Conservation (phyloP, 2,113 vertebrate species). For the Synchiropus splendidus region DNA sequence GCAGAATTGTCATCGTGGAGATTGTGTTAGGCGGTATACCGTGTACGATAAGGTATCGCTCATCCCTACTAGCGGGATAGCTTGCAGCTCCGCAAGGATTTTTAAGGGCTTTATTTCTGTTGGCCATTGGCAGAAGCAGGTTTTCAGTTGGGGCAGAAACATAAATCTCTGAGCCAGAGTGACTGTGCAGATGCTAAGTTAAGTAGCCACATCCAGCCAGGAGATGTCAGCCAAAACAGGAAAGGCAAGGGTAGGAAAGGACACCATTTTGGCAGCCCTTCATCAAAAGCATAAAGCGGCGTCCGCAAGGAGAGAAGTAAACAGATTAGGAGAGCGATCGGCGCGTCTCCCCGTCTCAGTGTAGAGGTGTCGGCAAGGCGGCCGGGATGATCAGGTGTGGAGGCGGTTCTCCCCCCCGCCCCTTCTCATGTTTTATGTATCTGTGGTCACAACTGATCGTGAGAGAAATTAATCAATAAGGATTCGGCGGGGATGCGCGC, state of each 20-base stretch:
- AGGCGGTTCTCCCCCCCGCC: slow-evolving; percentile 34
- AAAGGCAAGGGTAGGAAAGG: slow-evolving; percentile 56
- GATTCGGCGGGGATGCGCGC: slow-evolving; percentile 47
- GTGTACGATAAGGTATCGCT: too few relatives aligned
- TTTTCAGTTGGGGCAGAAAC: too few relatives aligned
- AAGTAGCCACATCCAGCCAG: slow-evolving; percentile 22
- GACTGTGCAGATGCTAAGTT: slow-evolving; percentile 30
- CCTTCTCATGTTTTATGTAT: slow-evolving; percentile 70
- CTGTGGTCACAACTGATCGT: slow-evolving; percentile 66
- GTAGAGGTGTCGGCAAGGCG: slow-evolving; percentile 32
- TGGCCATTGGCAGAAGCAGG: too few relatives aligned
- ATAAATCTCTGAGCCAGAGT: slow-evolving; percentile 6
- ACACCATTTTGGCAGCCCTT: slow-evolving; percentile 63
- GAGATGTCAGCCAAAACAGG: slow-evolving; percentile 20
- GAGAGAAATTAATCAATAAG: slow-evolving; percentile 71
- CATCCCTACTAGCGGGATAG: too few relatives aligned
- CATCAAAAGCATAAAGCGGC: slow-evolving; percentile 59
- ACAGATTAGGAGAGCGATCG: slow-evolving; percentile 69
- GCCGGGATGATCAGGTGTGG: slow-evolving; percentile 50
- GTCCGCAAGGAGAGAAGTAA: slow-evolving; percentile 63
- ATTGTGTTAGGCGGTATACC: too few relatives aligned
- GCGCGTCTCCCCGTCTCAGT: slow-evolving; percentile 61
- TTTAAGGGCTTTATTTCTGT: too few relatives aligned
- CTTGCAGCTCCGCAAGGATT: too few relatives aligned
- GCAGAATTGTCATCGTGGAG: too few relatives aligned